Evolutionary conservation across 2,888 invertebrate species (phyloP).

Genomic region (Sturmia bella): DNA sequence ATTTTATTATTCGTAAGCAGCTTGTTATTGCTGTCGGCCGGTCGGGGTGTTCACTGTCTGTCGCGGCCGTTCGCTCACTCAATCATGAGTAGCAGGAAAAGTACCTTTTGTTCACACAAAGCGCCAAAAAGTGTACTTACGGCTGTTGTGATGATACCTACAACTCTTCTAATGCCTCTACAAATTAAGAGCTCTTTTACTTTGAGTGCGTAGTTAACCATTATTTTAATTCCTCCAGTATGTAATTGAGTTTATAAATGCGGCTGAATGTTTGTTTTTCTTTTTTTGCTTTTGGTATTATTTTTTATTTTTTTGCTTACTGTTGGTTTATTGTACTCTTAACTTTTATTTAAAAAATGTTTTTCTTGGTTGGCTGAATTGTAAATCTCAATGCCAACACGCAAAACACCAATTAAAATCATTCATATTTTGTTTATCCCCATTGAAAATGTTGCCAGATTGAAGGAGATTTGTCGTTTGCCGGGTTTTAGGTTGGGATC

Average conservation of each 20-base stretch:
- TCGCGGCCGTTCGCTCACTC: background rate
- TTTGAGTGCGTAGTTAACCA: conserved; percentile 46
- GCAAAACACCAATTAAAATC: conserved; percentile 62
- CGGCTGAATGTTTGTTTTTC: background rate
- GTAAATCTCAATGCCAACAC: conserved; percentile 42
- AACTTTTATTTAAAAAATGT: conserved; percentile 14
- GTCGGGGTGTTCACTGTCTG: no score
- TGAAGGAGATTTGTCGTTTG: background rate
- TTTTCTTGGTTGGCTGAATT: conserved; percentile 50
- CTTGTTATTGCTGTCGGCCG: conserved; percentile 16
- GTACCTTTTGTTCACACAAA: conserved; percentile 33
- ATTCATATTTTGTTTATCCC: conserved; percentile 44
- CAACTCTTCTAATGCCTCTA: conserved; percentile 24
- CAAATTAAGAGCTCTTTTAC: conserved; percentile 17
- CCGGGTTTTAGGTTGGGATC: no score
- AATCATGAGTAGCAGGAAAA: conserved; percentile 25
- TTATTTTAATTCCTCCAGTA: conserved; percentile 7
- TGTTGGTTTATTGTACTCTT: conserved; percentile 29
- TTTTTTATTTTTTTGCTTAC: conserved; percentile 1
- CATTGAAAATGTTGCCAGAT: conserved; percentile 44
- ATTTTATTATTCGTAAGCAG: conserved; percentile 19
- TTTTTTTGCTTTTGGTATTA: no score
- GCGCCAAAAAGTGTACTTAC: conserved; percentile 64
- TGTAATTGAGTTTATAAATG: background rate
- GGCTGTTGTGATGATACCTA: conserved; percentile 39